These are phyloP conservation scores for Caenorhabditis japonica DNA, from an alignment of 2,888 invertebrate species.

Conservation along the genomic window DNA sequence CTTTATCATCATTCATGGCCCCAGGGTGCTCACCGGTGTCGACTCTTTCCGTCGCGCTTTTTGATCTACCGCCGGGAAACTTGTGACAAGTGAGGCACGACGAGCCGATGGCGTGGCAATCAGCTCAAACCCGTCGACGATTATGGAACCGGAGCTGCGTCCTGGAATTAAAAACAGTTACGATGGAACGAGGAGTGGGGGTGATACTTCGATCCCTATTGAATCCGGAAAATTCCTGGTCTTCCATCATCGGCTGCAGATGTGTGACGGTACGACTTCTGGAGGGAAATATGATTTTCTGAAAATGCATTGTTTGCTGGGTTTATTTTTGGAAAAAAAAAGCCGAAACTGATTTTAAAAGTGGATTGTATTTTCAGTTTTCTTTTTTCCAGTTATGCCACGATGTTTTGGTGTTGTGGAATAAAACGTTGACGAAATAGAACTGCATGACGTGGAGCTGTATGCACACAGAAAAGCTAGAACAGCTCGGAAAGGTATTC, in stretches of 20 bases:
- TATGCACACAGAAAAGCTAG: no score
- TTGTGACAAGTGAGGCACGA: slow-evolving; percentile 30
- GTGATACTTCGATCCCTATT: slow-evolving; percentile 38
- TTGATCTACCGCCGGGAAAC: slow-evolving; percentile 12
- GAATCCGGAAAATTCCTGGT: slow-evolving; percentile 41
- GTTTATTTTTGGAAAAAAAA: neutral
- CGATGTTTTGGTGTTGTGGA: no score
- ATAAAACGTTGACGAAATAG: no score
- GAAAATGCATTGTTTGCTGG: slow-evolving; percentile 5
- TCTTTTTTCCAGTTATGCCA: no score
- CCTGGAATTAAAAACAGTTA: no score
- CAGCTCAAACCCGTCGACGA: slow-evolving; percentile 31
- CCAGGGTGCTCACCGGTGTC: slow-evolving; percentile 19
- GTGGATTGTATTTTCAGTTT: no score
- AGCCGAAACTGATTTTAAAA: neutral
- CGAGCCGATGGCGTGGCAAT: slow-evolving; percentile 17
- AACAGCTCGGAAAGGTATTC: no score
- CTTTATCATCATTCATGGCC: no score
- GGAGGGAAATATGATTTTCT: slow-evolving; percentile 46
- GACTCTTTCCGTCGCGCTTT: slow-evolving; percentile 34
- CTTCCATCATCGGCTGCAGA: slow-evolving; percentile 48
- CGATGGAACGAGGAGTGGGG: no score
- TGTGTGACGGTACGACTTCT: slow-evolving; percentile 29
- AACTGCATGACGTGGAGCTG: no score
- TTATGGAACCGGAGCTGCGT: slow-evolving; percentile 46